Conservation (phyloP, 2,113 vertebrate species). For the Rhea americana region DNA sequence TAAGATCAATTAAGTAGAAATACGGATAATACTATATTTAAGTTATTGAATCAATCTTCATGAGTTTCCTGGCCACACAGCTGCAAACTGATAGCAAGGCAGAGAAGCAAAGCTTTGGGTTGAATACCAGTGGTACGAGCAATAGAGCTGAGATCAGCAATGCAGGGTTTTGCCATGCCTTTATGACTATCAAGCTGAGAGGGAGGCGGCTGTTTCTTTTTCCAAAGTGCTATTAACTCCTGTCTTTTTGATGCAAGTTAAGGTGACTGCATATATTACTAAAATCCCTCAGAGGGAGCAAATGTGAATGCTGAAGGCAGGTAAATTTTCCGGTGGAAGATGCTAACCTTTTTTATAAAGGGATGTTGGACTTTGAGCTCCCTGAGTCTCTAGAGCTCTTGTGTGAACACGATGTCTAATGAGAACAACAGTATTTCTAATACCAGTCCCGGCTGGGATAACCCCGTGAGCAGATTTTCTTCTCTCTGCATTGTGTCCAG, state of each 20-base stretch:
- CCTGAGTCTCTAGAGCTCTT: neutral
- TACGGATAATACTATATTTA: neutral
- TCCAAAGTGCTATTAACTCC: neutral
- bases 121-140: neutral
- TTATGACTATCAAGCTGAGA: neutral
- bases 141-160: neutral
- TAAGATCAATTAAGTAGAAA: neutral
- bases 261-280: neutral
- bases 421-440: neutral
- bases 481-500: neutral
- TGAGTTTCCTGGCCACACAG: neutral
- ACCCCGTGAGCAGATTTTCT: neutral
- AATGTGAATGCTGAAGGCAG: accelerated
- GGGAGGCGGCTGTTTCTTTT: neutral
- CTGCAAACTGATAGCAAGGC: neutral
- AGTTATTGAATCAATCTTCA: neutral
- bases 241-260: neutral
- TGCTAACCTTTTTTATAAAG: neutral
- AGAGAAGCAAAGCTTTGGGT: neutral
- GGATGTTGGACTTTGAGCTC: neutral
- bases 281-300: neutral
- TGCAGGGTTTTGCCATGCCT: accelerated
- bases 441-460: neutral
- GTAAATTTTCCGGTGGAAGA: neutral
- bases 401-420: neutral